phyloP scores from a whole-genome alignment of 2,888 invertebrate genomes.

The Hydriomena furcata region DNA sequence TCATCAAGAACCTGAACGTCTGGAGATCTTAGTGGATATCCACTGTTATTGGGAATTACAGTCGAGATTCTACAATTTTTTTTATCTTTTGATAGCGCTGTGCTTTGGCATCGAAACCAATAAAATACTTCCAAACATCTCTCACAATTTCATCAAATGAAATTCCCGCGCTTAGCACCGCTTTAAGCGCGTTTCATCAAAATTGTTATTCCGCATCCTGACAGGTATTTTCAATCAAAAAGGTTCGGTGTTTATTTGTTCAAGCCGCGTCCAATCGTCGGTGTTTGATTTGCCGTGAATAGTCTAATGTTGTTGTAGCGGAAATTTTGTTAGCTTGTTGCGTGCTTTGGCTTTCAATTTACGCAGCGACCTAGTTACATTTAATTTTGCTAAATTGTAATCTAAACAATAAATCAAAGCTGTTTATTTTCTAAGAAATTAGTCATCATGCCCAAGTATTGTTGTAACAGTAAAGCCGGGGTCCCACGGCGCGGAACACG shows the following conservation, averaged over 20 bases:
- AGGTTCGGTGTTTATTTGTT: conserved; percentile 38
- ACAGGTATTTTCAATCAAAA: conserved; percentile 48
- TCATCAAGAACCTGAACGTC: no score
- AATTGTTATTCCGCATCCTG: conserved; percentile 48
- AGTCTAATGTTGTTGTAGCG: conserved; percentile 26
- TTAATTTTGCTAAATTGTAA: conserved; percentile 3
- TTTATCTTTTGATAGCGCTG: no score
- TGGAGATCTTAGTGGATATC: no score
- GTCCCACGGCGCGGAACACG: no score
- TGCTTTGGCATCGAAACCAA: conserved; percentile 24
- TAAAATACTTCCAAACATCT: conserved; percentile 45
- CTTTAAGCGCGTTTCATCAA: conserved; percentile 48
- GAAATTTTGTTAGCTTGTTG: conserved; percentile 28
- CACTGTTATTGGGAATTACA: no score
- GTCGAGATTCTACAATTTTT: no score
- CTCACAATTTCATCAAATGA: conserved; percentile 53
- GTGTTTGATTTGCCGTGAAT: conserved; percentile 37
- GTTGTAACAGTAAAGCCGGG: no score
- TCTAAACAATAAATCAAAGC: no score
- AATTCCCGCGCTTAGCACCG: conserved; percentile 49
- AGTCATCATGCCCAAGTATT: no score
- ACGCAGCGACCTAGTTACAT: conserved; percentile 4
- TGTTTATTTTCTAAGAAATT: no score
- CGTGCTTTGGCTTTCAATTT: conserved; percentile 20
- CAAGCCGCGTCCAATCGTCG: conserved; percentile 29